A percentile compares a stretch with the other conserved stretches of the same genome.
These are phyloP conservation scores for Chrysocyon brachyurus DNA, from an alignment of 2,797 vertebrate genomes.

Conservation along the genomic window DNA sequence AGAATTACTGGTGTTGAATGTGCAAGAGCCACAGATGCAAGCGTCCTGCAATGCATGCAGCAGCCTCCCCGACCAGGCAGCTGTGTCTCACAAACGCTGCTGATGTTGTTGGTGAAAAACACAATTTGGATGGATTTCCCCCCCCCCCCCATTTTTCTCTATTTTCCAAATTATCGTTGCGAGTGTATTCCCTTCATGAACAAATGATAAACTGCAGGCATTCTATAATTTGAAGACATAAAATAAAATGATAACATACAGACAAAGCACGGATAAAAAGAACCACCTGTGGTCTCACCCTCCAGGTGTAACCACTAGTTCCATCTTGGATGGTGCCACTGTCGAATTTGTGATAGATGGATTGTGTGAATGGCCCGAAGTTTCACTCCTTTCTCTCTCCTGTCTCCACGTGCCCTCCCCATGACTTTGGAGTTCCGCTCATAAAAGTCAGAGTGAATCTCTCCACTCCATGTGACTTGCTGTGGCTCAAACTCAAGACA, in stretches of 20 bases:
- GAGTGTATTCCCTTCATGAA: background rate
- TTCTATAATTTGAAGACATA: background rate
- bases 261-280: background rate
- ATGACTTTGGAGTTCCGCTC: background rate
- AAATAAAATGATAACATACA: background rate
- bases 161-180: background rate
- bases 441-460: background rate
- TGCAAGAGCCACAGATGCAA: background rate
- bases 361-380: rapidly evolving
- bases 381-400: too few relatives aligned
- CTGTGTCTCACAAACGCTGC: background rate
- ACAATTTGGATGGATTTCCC: too few relatives aligned
- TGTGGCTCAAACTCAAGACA: background rate
- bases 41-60: background rate
- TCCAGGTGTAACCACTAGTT: background rate
- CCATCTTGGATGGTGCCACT: background rate
- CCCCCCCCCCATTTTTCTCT: rapidly evolving
- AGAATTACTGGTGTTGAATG: rapidly evolving
- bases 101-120: background rate
- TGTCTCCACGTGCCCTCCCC: background rate
- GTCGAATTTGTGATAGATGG: background rate
- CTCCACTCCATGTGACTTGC: background rate
- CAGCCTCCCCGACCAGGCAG: background rate
- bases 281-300: background rate
- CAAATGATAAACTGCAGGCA: background rate